Evolutionary conservation across 2,888 invertebrate species (phyloP), one percentile per base, ranked within the genome.

Genomic region (Apomyelois bistriatella): DNA sequence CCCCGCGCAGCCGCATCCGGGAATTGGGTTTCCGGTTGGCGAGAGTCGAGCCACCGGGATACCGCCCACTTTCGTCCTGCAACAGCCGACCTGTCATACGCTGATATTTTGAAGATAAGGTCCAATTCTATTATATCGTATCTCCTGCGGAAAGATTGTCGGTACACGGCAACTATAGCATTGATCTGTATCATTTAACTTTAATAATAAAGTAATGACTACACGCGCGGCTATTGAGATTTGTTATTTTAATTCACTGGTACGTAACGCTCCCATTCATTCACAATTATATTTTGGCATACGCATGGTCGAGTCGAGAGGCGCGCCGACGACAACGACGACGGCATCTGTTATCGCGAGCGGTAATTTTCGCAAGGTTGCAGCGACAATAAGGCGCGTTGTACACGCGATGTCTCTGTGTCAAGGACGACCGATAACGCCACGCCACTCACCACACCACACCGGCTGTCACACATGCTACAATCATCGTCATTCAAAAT

Each of bases 1-100:
- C 85, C 87, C 87, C 86, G 84, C 87, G 76, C 83, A 76, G 81
- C 87, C 89, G 82, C 90, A 90, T 90, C 90, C 89, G 89, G 90
- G 89, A 90, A 88, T 89, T 85, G 83, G 85, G 82, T 88, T 89
- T 90, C 90, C 90, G 89, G 89, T 79, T 72, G 83, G 80, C 82
- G 81, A 87, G 87, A 88, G 87, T 82, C 76, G 74, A 73, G 74
- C 78, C 79, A 79, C 75, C 76, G 72, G 76, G 76, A 80, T 79
- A 76, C 82, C 85, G 85, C 86, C 89, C 85, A 87, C 89, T 85
- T 85, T 83, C 76, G 76, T 84, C 81, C 80, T 80, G 79, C 75
- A 76, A 74, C 71, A 62, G 70, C 65, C 59, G 73, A 76, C 75
- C 71, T 62, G 70, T 65, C 59, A 57, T 70, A 70, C 62, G 66